Percentiles rank a stretch among this genome's conserved stretches.
phyloP scores from a whole-genome alignment of 1,140 invertebrate genomes.

The Halyomorpha halys region DNA sequence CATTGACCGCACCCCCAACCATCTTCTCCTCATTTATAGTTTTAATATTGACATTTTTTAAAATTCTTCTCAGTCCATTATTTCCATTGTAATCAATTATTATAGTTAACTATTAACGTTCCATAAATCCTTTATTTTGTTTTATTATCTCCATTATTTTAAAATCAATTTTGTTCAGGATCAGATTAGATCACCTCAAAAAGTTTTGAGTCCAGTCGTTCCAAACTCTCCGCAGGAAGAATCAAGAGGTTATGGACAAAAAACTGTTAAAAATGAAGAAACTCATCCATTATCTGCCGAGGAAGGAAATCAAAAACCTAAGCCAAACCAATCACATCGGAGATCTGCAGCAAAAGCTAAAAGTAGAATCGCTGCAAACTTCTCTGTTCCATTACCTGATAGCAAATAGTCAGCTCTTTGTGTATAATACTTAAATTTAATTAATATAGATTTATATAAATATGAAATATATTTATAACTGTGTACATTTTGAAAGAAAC shows the following conservation, averaged over 20 bases:
- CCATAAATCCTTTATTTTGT: background rate
- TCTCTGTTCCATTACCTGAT: background rate
- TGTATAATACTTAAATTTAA: no score
- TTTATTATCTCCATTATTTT: background rate
- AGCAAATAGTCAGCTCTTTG: background rate
- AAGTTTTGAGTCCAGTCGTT: background rate
- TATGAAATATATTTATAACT: no score
- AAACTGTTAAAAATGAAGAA: background rate
- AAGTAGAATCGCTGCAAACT: slow-evolving; percentile 1
- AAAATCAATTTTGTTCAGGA: background rate
- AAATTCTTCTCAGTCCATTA: no score
- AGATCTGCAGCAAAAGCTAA: background rate
- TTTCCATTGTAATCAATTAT: no score
- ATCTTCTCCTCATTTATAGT: no score
- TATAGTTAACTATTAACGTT: background rate
- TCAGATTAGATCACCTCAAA: background rate
- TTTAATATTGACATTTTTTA: no score
- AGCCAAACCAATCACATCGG: background rate
- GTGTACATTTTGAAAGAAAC: no score
- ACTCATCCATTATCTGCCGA: background rate
- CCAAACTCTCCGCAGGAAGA: background rate
- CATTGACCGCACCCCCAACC: no score
- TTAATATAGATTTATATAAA: no score
- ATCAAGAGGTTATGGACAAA: background rate
- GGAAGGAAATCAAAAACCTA: background rate